Conservation (phyloP, 2,888 invertebrate genomes). For the Perizoma affinitatum region DNA sequence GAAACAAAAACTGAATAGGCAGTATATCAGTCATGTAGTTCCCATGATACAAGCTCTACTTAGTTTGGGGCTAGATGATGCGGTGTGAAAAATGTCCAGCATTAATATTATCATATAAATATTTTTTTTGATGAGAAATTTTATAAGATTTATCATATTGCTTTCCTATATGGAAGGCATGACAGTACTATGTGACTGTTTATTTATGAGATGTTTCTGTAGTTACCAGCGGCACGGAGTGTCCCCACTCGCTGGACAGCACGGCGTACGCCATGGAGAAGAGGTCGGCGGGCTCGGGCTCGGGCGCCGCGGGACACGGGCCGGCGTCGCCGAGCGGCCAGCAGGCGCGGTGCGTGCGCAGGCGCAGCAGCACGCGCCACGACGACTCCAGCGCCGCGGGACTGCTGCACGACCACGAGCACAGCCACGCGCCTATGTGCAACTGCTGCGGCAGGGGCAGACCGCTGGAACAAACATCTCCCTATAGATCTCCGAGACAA, state of each 20-base stretch:
- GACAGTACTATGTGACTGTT: too few relatives aligned
- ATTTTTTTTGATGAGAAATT: too few relatives aligned
- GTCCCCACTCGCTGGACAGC: constrained; percentile 68
- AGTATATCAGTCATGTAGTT: too few relatives aligned
- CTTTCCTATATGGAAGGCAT: too few relatives aligned
- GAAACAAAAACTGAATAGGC: too few relatives aligned
- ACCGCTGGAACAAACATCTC: constrained; percentile 57
- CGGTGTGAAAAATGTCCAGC: too few relatives aligned
- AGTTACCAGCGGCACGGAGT: constrained; percentile 73
- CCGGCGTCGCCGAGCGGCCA: constrained; percentile 56
- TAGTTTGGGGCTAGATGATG: too few relatives aligned
- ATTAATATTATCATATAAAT: too few relatives aligned
- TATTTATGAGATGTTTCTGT: too few relatives aligned
- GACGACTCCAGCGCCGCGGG: constrained; percentile 54
- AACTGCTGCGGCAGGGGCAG: constrained; percentile 62
- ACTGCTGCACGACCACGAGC: constrained; percentile 31
- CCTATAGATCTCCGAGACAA: not conserved
- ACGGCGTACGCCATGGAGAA: constrained; percentile 58
- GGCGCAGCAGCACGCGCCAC: constrained; percentile 58
- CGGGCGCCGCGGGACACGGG: constrained; percentile 55
- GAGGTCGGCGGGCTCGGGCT: constrained; percentile 42
- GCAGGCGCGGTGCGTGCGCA: constrained; percentile 60
- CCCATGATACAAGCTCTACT: too few relatives aligned
- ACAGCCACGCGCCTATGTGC: constrained; percentile 59
- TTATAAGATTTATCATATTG: too few relatives aligned